phyloP scores from a whole-genome alignment of 2,888 invertebrate species.

The Aleiodes leptofemur region DNA sequence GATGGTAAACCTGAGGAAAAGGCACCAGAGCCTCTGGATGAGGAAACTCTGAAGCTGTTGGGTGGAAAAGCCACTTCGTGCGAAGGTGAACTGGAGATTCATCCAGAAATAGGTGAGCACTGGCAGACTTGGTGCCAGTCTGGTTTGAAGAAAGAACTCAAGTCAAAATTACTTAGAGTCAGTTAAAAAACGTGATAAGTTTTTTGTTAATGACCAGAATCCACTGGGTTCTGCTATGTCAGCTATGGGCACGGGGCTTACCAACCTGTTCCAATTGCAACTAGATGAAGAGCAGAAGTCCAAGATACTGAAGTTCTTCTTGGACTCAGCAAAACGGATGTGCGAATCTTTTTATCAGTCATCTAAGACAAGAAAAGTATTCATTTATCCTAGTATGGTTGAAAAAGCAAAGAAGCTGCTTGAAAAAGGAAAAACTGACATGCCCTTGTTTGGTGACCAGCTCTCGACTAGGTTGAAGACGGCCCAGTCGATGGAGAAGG shows the following conservation, averaged over 20 bases:
- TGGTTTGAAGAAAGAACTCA: constrained; percentile 50
- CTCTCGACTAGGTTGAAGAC: constrained; percentile 45
- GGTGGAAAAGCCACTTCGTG: constrained; percentile 29
- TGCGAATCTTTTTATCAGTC: constrained; percentile 41
- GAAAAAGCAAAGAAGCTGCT: constrained; percentile 47
- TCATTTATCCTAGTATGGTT: constrained; percentile 50
- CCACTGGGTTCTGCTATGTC: constrained; percentile 51
- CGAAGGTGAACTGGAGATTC: constrained; percentile 43
- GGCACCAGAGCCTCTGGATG: neutral
- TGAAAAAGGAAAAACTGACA: constrained; percentile 47
- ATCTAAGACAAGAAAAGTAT: constrained; percentile 48
- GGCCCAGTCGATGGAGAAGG: constrained; percentile 52
- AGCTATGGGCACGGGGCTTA: constrained; percentile 48
- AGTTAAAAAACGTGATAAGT: constrained; percentile 51
- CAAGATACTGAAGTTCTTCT: constrained; percentile 40
- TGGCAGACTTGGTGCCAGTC: constrained; percentile 50
- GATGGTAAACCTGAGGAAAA: neutral
- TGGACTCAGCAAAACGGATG: constrained; percentile 47
- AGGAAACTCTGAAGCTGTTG: no score
- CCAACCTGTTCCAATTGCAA: constrained; percentile 42
- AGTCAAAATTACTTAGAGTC: constrained; percentile 47
- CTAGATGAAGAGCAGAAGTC: constrained; percentile 42
- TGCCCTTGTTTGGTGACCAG: constrained; percentile 50
- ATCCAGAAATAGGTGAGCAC: constrained; percentile 46
- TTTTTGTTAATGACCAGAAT: constrained; percentile 51